Conservation (phyloP, 1,140 invertebrate genomes). For the Aphis craccivora region DNA sequence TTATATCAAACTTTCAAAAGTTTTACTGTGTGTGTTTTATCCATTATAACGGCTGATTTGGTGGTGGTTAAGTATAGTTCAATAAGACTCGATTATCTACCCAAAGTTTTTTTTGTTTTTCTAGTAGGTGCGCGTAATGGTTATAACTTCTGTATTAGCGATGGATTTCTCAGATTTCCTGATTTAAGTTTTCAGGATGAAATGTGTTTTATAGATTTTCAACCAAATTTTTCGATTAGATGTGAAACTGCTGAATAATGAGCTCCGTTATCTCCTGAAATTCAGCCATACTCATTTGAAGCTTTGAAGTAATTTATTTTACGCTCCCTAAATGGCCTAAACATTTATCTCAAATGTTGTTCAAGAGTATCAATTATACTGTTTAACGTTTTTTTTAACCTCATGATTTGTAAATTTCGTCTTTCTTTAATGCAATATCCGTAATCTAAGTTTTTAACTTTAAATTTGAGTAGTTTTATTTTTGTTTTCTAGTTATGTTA, state of each 20-base stretch:
- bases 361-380: too few species aligned
- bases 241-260: background rate
- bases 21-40: conserved; percentile 11
- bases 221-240: background rate
- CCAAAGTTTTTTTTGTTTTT: background rate
- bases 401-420: too few species aligned
- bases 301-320: too few species aligned
- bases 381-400: too few species aligned
- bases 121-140: background rate
- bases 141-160: background rate
- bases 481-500: too few species aligned
- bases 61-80: background rate
- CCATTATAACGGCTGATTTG: background rate
- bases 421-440: too few species aligned
- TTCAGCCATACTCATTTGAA: too few species aligned
- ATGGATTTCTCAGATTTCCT: background rate
- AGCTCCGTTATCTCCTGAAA: background rate
- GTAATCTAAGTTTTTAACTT: too few species aligned
- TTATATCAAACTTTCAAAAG: conserved; percentile 25
- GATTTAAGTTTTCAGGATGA: background rate
- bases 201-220: background rate
- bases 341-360: too few species aligned
- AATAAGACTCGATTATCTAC: background rate
- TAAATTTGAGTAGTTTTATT: too few species aligned
- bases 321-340: too few species aligned